Evolutionary conservation across 2,113 vertebrate genomes (phyloP).

Genomic region (Pterophyllum scalare): DNA sequence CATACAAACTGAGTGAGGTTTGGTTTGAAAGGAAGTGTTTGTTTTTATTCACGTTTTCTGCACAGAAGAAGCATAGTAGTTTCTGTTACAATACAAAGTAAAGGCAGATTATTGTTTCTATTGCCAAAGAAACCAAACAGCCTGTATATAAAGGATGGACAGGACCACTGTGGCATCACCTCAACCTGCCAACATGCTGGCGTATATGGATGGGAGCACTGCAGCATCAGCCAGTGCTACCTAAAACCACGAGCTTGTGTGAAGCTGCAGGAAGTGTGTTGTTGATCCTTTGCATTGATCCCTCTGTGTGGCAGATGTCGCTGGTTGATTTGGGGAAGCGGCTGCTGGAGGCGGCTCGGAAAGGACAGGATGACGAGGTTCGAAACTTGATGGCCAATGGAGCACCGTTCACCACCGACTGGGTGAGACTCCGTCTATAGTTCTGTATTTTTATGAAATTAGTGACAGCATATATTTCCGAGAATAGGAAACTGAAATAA

Average conservation of each 20-base stretch:
- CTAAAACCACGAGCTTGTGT: not conserved
- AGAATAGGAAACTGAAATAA: not conserved
- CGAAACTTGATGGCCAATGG: constrained; percentile 91
- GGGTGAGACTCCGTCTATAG: constrained; percentile 79
- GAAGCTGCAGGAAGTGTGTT: not conserved
- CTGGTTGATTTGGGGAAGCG: constrained; percentile 93
- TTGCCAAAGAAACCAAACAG: no score
- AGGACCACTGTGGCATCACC: no score
- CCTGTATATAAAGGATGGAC: not conserved
- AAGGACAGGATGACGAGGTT: constrained; percentile 93
- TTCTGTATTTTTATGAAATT: not conserved
- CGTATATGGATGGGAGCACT: no score
- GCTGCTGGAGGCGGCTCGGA: constrained; percentile 90
- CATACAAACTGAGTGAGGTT: not conserved
- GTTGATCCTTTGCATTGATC: not conserved
- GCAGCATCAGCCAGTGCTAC: not conserved
- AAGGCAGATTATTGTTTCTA: no score
- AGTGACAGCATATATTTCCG: not conserved
- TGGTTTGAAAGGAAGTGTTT: no score
- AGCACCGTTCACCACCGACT: constrained; percentile 94
- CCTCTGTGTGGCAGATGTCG: constrained; percentile 83
- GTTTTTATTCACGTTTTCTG: no score
- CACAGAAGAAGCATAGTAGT: no score
- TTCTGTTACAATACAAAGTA: no score
- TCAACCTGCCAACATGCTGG: no score